Conservation (phyloP, 1,140 invertebrate genomes). For the Anastrepha ludens region DNA sequence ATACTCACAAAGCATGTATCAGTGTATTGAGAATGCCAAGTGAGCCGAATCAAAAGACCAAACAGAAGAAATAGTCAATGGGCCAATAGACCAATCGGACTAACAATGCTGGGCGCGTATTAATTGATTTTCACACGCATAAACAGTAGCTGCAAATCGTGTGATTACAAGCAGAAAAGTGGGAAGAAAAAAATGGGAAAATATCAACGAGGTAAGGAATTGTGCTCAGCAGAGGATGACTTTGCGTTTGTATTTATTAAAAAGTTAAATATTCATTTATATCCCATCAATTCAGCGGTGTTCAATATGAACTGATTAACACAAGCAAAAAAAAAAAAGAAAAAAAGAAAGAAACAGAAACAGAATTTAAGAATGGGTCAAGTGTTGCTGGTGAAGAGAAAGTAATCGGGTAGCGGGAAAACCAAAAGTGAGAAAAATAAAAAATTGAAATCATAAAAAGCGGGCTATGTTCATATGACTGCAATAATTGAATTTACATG, state of each 20-base stretch:
- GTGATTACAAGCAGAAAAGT: slow-evolving; percentile 34
- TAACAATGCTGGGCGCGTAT: slow-evolving; percentile 62
- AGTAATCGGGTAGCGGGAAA: background rate
- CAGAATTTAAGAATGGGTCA: background rate
- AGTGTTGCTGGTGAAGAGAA: background rate
- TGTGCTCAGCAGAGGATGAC: background rate
- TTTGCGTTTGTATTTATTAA: background rate
- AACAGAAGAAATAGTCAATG: slow-evolving; percentile 26
- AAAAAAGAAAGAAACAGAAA: background rate
- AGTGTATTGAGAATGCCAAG: background rate
- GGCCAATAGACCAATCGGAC: slow-evolving; percentile 58
- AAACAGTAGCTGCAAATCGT: slow-evolving; percentile 29
- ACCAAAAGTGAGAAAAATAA: background rate
- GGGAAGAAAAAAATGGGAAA: background rate
- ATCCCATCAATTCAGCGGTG: background rate
- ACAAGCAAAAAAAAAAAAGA: no score
- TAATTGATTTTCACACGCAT: slow-evolving; percentile 61
- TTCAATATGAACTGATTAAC: background rate
- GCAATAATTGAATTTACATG: no score
- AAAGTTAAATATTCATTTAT: slow-evolving; percentile 19
- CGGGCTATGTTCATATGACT: no score
- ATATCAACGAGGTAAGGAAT: background rate
- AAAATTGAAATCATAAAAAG: background rate
- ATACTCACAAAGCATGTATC: background rate
- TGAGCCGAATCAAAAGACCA: slow-evolving; percentile 1